These are phyloP conservation scores for Polyergus mexicanus DNA, from an alignment of 1,140 invertebrate species.

Conservation along the genomic window DNA sequence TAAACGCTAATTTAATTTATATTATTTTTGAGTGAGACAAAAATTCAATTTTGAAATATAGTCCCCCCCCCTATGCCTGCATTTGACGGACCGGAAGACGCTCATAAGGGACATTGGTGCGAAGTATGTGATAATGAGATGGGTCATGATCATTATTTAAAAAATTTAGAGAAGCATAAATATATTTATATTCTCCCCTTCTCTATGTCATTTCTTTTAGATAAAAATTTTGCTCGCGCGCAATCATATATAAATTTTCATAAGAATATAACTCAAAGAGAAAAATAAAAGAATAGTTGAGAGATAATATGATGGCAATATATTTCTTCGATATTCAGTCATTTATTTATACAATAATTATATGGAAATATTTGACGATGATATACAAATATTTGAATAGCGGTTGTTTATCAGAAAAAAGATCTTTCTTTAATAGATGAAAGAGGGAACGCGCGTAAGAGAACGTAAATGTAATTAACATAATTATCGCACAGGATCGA, in stretches of 20 bases:
- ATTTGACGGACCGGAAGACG: constrained; percentile 35
- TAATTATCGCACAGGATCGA: constrained; percentile 26
- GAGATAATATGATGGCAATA: background rate
- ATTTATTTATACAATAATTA: background rate
- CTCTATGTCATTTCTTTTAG: background rate
- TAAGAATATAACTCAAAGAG: background rate
- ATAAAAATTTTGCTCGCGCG: background rate
- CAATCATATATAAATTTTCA: background rate
- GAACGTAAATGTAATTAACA: constrained; percentile 53
- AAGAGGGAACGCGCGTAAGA: background rate
- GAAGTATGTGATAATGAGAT: constrained; percentile 37
- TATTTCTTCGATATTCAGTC: background rate
- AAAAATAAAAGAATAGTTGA: background rate
- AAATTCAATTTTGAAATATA: constrained; percentile 3
- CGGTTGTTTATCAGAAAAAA: background rate
- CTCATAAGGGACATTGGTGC: constrained; percentile 20
- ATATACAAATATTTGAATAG: background rate
- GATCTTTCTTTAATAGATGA: background rate
- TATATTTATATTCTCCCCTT: background rate
- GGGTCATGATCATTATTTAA: constrained; percentile 18
- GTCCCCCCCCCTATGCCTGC: constrained; percentile 10
- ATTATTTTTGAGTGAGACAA: constrained; percentile 26
- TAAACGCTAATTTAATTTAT: background rate
- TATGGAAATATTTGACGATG: background rate
- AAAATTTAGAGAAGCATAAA: background rate